phyloP scores from a whole-genome alignment of 2,797 vertebrate species.

The Myotis daubentonii region DNA sequence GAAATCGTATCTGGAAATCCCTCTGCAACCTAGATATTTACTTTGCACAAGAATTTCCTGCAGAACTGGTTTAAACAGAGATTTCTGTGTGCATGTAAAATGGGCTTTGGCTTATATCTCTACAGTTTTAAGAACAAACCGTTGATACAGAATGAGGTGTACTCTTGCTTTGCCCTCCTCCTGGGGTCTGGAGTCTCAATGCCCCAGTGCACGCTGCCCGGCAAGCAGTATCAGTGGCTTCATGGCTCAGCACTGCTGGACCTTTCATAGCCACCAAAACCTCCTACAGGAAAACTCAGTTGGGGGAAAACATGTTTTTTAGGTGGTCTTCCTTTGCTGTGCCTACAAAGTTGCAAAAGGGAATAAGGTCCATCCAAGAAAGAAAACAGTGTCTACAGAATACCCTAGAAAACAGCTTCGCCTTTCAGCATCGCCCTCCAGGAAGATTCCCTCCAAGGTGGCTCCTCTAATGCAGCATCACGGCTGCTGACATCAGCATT shows the following conservation, averaged over 20 bases:
- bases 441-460: constrained; percentile 74
- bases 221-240: not conserved
- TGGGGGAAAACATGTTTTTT: not conserved
- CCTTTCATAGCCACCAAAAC: not conserved
- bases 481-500: constrained; percentile 83
- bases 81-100: not conserved
- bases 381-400: constrained; percentile 45
- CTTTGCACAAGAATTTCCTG: not conserved
- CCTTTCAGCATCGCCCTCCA: constrained; percentile 30
- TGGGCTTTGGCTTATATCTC: not conserved
- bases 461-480: constrained; percentile 71
- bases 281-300: not conserved
- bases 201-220: not conserved
- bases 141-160: rapidly evolving
- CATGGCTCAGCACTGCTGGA: not conserved
- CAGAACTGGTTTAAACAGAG: not conserved
- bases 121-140: not conserved
- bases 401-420: constrained; percentile 40
- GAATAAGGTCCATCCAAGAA: constrained; percentile 26
- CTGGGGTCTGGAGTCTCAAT: not conserved
- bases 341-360: constrained; percentile 45
- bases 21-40: not conserved
- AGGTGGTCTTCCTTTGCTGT: not conserved
- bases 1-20: not conserved
- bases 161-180: not conserved